Evolutionary conservation across 2,113 vertebrate species (phyloP), one percentile per base, ranked within the genome.

Genomic region (Phodopus roborovskii): DNA sequence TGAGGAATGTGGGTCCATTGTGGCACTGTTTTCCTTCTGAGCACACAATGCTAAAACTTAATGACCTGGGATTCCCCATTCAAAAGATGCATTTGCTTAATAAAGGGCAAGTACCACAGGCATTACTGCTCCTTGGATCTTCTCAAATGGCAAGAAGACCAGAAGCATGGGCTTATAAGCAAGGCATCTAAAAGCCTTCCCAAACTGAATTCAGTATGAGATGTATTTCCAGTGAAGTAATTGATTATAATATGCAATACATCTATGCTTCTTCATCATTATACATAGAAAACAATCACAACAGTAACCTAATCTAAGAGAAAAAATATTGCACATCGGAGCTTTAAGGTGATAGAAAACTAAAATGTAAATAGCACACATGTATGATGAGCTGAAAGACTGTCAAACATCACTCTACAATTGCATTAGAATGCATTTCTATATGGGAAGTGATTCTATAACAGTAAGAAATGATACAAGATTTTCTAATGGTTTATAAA

Each of bases 311-410:
- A 77, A 28, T 68, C 28, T 68, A 77, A 26, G 92, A 84, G 45
- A 90, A 93, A 95, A 95, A 74, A 45, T 75, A n/a, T 70, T 92
- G 86, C 3, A 83, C 4, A 42, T 87, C 58, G 84, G 22, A 97
- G 42, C 0, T 30, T 89, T 92, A 62, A 60, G 50, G 53, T 70
- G 45, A 78, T 71, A 66, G 16, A 26, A 92, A 84, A 42, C 26
- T 58, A 2, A 75, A 85, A 48, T 71, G 82, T 68, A 90, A 92
- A 90, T 11, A n/a, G 45, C 20, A 83, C 48, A 48, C 79, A 94
- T 83, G 24, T 56, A 60, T 70, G 42, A 50, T 86, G 60, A 93
- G n/a, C 7, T 91, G 7, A 91, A 82, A 93, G 12, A 70, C 45
- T 94, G 94, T 82, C 82, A 83, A 39, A 90, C 4, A 56, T 82